Evolutionary conservation across 2,797 vertebrate genomes (phyloP), one percentile per base, ranked within the genome.

Genomic region (Mastacembelus armatus): DNA sequence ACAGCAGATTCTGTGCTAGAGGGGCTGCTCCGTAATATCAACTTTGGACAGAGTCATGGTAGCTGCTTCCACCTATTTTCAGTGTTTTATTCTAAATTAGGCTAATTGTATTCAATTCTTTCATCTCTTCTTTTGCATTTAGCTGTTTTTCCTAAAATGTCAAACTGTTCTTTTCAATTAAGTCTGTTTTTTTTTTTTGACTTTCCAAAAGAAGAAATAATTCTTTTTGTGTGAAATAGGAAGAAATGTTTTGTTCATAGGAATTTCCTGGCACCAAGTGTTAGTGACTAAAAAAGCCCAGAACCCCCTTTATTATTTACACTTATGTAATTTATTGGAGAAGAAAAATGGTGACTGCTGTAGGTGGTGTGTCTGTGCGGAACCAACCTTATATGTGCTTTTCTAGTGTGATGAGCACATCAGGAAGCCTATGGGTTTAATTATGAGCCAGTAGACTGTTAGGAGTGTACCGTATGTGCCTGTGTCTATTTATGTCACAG

Each of bases 341-440:
- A 42, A 16, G 18, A 14, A 15, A 65, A 24, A 58, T 19, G 24
- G 49, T 14, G 14, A 47, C 51, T 11, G 30, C 48, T 2, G 15
- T 27, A 29, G 47, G 68, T 51, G 62, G 36, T 19, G 15, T 43
- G 54, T 36, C 6, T 40, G 44, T 51, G 47, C 21, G 47, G 44
- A 60, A 54, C 21, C 49, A 30, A 43, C 62, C 43, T 38, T 54
- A 44, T 38, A 5, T 56, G 57, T 54, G 24, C 26, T 63, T 55
- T 47, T 66, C 27, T 65, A 52, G 36, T 32, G 16, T 66, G 62
- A 72, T 67, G 40, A 67, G 56, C 52, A 44, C 56, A 69, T 66
- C 38, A 39, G 67, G 54, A 69, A 52, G 66, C 54, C 48, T 29
- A n/a, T 39, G 57, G 56, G 40, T 71, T 75, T 71, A 61, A 62